Evolutionary conservation across 2,113 vertebrate genomes (phyloP).

Genomic region (Pongo abelii): DNA sequence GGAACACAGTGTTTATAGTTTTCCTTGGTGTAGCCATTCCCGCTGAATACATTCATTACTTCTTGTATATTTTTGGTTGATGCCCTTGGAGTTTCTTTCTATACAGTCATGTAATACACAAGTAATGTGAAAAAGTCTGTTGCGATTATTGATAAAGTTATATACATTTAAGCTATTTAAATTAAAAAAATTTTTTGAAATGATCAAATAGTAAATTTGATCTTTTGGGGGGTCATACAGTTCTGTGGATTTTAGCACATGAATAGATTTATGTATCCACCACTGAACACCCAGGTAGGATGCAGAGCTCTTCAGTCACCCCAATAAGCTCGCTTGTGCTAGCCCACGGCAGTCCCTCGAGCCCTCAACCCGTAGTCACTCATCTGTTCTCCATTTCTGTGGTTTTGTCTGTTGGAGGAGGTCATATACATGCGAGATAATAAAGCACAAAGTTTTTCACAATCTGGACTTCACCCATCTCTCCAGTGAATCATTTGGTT

Average conservation of each 20-base stretch:
- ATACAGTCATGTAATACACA: neutral
- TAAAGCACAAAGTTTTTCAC: neutral
- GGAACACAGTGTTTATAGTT: neutral
- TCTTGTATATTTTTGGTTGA: neutral
- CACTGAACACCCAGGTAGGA: too few species aligned
- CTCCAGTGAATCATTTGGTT: neutral
- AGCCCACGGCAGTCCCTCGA: accelerated
- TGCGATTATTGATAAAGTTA: neutral
- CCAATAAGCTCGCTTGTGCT: neutral
- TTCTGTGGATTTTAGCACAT: neutral
- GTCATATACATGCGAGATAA: neutral
- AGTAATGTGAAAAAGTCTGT: neutral
- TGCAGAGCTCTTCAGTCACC: too few species aligned
- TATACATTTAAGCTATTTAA: neutral
- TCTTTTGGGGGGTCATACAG: neutral
- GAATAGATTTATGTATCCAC: neutral
- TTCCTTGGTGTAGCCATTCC: neutral
- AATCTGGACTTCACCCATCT: neutral
- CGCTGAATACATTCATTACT: neutral
- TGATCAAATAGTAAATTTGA: neutral
- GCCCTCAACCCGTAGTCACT: neutral
- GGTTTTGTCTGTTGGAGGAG: neutral
- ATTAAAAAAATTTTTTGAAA: neutral
- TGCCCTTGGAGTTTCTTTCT: neutral
- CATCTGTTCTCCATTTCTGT: neutral